Conservation (phyloP, 2,888 invertebrate species). For the Gasteruption jaculator region DNA sequence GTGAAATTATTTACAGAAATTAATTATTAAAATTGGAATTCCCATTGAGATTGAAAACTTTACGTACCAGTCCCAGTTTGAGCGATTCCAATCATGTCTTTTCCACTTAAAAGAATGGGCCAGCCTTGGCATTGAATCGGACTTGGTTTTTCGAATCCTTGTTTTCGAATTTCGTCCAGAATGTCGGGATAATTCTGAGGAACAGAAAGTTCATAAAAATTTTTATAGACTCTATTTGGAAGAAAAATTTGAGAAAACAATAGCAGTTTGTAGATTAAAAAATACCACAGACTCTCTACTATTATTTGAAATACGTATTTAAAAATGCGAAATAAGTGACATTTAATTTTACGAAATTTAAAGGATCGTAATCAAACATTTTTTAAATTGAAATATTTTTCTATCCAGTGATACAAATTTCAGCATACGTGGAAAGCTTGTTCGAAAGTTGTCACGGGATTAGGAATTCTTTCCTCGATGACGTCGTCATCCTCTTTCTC, state of each 20-base stretch:
- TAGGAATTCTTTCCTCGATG: constrained; percentile 59
- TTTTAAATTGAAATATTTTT: constrained; percentile 4
- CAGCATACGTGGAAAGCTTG: constrained; percentile 53
- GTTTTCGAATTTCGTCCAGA: constrained; percentile 72
- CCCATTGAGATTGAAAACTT: constrained; percentile 1
- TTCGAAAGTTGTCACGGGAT: constrained; percentile 76
- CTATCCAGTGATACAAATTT: background rate
- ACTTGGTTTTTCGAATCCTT: constrained; percentile 76
- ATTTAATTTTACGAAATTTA: too few species aligned
- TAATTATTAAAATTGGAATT: constrained; percentile 3
- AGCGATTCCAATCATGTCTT: constrained; percentile 94
- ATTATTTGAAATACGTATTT: too few species aligned
- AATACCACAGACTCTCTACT: too few species aligned
- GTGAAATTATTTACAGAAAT: background rate
- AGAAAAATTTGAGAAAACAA: background rate
- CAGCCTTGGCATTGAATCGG: constrained; percentile 93
- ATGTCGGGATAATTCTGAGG: constrained; percentile 74
- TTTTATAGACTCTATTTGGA: background rate
- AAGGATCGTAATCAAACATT: background rate
- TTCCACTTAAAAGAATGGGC: constrained; percentile 87
- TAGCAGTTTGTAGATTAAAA: background rate
- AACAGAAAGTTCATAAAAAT: constrained; percentile 9
- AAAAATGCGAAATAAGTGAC: too few species aligned
- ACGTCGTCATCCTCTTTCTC: constrained; percentile 52
- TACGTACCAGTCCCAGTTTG: constrained; percentile 76